These are phyloP conservation scores for Thelaira solivaga DNA, from an alignment of 2,888 invertebrate species.

Conservation along the genomic window DNA sequence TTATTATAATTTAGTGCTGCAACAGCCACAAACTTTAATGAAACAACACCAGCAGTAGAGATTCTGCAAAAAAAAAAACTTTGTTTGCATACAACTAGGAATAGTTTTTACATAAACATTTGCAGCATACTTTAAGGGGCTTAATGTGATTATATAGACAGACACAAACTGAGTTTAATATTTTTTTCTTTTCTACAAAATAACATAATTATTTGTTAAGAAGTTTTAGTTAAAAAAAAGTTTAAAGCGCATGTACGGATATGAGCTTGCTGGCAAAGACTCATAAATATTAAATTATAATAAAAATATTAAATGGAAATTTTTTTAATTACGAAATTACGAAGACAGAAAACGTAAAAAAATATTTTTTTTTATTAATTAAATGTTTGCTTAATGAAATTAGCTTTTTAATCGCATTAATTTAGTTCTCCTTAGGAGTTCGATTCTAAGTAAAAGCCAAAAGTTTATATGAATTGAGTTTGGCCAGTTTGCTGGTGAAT, in stretches of 20 bases:
- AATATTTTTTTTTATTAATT: too few species aligned
- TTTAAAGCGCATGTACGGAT: constrained; percentile 42
- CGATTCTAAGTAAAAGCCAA: too few species aligned
- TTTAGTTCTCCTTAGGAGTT: too few species aligned
- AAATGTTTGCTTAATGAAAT: too few species aligned
- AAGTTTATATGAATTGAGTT: too few species aligned
- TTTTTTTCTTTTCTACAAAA: neutral
- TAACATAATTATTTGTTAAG: constrained; percentile 29
- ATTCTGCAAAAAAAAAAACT: neutral
- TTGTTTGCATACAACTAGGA: constrained; percentile 26
- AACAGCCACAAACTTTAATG: constrained; percentile 15
- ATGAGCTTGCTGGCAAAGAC: neutral
- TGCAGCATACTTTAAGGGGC: constrained; percentile 43
- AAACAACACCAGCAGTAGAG: too few species aligned
- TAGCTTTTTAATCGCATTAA: too few species aligned
- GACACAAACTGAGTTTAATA: neutral
- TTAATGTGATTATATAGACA: constrained; percentile 31
- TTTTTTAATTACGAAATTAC: neutral
- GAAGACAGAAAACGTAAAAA: too few species aligned
- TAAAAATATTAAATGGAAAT: too few species aligned
- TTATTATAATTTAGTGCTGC: constrained; percentile 31
- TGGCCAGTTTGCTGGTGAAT: too few species aligned
- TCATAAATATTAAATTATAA: too few species aligned
- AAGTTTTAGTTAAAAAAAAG: neutral
- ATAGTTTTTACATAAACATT: constrained; percentile 25